Conservation (phyloP, 2,113 vertebrate species). For the Jacana jacana region DNA sequence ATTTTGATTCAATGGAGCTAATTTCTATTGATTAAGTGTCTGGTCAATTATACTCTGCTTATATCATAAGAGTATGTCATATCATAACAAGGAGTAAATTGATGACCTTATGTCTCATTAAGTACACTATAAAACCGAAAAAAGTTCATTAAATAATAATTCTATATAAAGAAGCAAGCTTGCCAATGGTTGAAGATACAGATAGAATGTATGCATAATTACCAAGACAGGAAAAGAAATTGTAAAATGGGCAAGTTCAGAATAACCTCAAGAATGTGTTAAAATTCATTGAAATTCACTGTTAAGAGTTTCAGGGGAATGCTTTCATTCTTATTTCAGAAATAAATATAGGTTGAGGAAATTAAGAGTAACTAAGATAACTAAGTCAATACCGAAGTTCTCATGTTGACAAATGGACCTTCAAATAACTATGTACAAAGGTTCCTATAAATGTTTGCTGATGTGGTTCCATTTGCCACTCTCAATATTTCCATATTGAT, state of each 20-base stretch:
- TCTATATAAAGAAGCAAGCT: not conserved
- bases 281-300: not conserved
- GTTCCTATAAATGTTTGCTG: not conserved
- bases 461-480: not conserved
- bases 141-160: not conserved
- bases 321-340: not conserved
- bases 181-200: not conserved
- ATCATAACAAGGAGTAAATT: not conserved
- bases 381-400: not conserved
- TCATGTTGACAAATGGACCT: not conserved
- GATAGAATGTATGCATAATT: not conserved
- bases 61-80: too few relatives aligned
- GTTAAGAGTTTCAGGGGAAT: not conserved
- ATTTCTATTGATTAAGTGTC: not conserved
- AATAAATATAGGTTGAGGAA: not conserved
- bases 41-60: not conserved
- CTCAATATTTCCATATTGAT: not conserved
- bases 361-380: not conserved
- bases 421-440: not conserved
- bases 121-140: not conserved
- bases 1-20: not conserved
- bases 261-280: not conserved
- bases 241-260: not conserved
- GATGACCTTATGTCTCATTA: not conserved
- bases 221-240: not conserved